A percentile compares a stretch with the other conserved stretches of the same genome.
Conservation (phyloP, 30 jellyfish, hydroid and myxozoan species). For the Aurelia coerulea region DNA sequence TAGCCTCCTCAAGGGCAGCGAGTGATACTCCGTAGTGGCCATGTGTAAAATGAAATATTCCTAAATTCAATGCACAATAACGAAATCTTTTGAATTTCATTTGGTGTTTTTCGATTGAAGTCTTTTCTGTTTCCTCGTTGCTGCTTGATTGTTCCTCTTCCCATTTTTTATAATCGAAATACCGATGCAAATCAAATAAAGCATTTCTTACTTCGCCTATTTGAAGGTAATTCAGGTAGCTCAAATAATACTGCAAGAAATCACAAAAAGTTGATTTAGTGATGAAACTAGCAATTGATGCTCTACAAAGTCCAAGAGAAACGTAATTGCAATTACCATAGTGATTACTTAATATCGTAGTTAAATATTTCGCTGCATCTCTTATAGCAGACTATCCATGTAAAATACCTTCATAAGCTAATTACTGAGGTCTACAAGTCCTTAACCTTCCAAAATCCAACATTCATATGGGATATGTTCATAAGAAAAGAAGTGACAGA, state of each 20-base stretch:
- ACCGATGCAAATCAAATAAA: slow-evolving; percentile 58
- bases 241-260: slow-evolving; percentile 55
- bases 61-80: slow-evolving; percentile 81
- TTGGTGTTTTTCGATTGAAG: slow-evolving; percentile 74
- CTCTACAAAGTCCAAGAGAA: not conserved
- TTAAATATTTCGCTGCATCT: too few species aligned
- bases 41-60: slow-evolving; percentile 71
- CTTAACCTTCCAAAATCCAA: too few species aligned
- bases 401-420: too few species aligned
- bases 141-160: slow-evolving; percentile 30
- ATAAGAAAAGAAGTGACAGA: too few species aligned
- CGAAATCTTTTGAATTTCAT: slow-evolving; percentile 82
- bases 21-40: slow-evolving; percentile 68
- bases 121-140: slow-evolving; percentile 25
- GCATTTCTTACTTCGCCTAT: slow-evolving; percentile 70
- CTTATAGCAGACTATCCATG: too few species aligned
- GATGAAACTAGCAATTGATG: not conserved
- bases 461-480: too few species aligned
- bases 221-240: slow-evolving; percentile 74
- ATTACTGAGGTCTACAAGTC: too few species aligned
- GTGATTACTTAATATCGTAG: too few species aligned
- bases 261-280: too few species aligned
- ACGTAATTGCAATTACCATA: too few species aligned
- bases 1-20: slow-evolving; percentile 88
- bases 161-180: slow-evolving; percentile 77